Conservation (phyloP, 1,140 invertebrate genomes). For the Octopus bimaculoides region DNA sequence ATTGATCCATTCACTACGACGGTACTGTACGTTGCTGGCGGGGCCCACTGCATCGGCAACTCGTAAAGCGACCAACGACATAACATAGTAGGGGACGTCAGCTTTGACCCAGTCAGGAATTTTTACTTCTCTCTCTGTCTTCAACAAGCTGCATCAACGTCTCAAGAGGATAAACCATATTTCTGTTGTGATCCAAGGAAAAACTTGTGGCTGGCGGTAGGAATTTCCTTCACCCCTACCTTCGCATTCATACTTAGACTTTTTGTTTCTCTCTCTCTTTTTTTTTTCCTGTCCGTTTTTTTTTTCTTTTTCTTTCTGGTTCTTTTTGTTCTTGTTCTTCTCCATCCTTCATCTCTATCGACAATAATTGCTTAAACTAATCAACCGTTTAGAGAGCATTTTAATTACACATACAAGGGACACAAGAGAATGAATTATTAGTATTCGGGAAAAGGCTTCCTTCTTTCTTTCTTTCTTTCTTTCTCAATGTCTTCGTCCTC, state of each 20-base stretch:
- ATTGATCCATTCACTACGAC: neutral
- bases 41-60: neutral
- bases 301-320: neutral
- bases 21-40: neutral
- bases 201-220: slow-evolving; percentile 10
- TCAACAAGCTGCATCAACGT: neutral
- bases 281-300: neutral
- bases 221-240: neutral
- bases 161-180: slow-evolving; percentile 1
- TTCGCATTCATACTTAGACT: neutral
- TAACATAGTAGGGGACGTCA: neutral
- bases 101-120: slow-evolving; percentile 9
- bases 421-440: neutral
- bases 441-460: neutral
- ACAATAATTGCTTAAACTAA: slow-evolving; percentile 10
- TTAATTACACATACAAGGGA: slow-evolving; percentile 1
- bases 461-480: neutral
- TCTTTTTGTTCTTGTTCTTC: neutral
- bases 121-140: neutral
- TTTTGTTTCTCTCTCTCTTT: neutral
- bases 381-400: neutral
- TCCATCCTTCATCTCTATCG: neutral
- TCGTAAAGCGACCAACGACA: slow-evolving; percentile 2
- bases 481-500: neutral
- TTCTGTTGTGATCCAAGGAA: neutral